Percentiles rank a stretch among this genome's conserved stretches.
phyloP scores from a whole-genome alignment of 2,888 invertebrate species.

The Torymus aiolomorphi region DNA sequence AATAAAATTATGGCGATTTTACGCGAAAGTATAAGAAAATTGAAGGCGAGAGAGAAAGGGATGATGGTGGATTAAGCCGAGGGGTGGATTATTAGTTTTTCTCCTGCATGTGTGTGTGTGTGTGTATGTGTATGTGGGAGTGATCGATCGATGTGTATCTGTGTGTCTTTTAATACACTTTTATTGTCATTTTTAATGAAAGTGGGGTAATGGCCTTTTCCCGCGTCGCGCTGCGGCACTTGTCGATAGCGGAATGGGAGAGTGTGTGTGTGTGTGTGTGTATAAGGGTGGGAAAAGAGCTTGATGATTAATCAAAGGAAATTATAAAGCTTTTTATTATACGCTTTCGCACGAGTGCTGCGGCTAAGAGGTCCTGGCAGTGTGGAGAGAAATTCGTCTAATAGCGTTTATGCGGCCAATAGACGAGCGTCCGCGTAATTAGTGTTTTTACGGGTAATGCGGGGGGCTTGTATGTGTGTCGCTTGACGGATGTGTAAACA shows the following conservation, averaged over 20 bases:
- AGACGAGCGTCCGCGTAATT: no score
- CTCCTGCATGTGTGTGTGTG: not conserved
- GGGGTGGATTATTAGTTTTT: slow-evolving; percentile 45
- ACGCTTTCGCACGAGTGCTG: not conserved
- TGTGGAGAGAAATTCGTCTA: no score
- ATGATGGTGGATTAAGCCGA: slow-evolving; percentile 36
- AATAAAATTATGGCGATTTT: slow-evolving; percentile 55
- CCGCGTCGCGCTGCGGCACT: slow-evolving; percentile 1
- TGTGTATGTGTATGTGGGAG: not conserved
- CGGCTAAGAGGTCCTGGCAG: no score
- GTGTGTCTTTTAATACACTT: slow-evolving; percentile 38
- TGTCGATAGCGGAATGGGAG: slow-evolving; percentile 1
- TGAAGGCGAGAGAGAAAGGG: slow-evolving; percentile 18
- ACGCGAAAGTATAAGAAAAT: slow-evolving; percentile 47
- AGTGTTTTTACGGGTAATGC: no score
- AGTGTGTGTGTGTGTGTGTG: no score
- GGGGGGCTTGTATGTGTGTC: no score
- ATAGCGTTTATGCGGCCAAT: no score
- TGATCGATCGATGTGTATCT: not conserved
- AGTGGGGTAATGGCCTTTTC: slow-evolving; percentile 31
- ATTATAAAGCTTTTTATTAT: slow-evolving; percentile 8
- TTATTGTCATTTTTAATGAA: slow-evolving; percentile 54
- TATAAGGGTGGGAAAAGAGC: not conserved
- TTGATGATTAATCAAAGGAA: slow-evolving; percentile 43
- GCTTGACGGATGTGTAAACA: no score